Conservation (phyloP, 2,113 vertebrate genomes). For the Lepus americanus region DNA sequence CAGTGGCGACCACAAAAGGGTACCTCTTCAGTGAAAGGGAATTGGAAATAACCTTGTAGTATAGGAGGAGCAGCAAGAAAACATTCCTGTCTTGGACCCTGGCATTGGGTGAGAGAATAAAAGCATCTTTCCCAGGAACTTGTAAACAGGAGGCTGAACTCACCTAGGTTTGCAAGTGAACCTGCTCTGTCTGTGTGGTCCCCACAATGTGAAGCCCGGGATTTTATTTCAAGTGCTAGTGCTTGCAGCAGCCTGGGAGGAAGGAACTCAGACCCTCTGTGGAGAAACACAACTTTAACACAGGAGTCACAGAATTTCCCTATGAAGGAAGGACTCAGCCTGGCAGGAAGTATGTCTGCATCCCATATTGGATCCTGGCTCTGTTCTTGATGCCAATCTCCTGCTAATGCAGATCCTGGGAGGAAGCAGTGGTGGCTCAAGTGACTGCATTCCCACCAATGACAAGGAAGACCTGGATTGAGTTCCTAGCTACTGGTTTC, state of each 20-base stretch:
- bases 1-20: not conserved
- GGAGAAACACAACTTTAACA: not conserved
- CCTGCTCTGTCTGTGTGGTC: not conserved
- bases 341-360: no score
- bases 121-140: constrained; percentile 16
- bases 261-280: not conserved
- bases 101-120: not conserved
- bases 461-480: no score
- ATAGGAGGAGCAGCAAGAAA: not conserved
- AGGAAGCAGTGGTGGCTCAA: no score
- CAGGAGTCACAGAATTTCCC: not conserved
- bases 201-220: not conserved
- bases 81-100: not conserved
- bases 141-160: not conserved
- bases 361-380: no score
- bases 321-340: no score
- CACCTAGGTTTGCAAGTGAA: not conserved
- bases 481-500: no score
- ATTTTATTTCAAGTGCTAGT: not conserved
- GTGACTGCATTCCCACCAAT: no score
- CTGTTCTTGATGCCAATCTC: no score
- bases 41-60: constrained; percentile 3
- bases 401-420: no score
- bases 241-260: not conserved
- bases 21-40: not conserved